phyloP scores from a whole-genome alignment of 2,888 invertebrate genomes.

The Cephus pulcher region DNA sequence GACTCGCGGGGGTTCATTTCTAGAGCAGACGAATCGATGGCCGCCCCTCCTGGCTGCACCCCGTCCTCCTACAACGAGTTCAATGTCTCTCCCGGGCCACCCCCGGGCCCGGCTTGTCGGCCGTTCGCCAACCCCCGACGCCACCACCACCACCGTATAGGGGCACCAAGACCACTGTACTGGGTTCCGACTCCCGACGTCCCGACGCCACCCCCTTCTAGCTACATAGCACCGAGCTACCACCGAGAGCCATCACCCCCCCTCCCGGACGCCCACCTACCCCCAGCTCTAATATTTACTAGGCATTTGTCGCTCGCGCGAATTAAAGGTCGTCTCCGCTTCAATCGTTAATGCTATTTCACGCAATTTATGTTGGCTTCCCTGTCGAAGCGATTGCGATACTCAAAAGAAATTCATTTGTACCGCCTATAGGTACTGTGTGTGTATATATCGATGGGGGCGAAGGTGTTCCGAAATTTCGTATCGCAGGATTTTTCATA shows the following conservation, averaged over 20 bases:
- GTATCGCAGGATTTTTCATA: too few species aligned
- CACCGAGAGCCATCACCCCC: too few species aligned
- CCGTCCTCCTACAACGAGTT: constrained; percentile 57
- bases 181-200: too few species aligned
- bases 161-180: too few species aligned
- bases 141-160: neutral
- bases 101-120: constrained; percentile 35
- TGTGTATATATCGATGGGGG: too few species aligned
- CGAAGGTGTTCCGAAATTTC: too few species aligned
- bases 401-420: too few species aligned
- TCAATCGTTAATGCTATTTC: constrained; percentile 19
- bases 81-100: constrained; percentile 62
- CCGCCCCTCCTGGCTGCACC: constrained; percentile 35
- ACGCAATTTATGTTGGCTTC: neutral
- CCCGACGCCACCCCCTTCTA: constrained; percentile 15
- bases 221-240: too few species aligned
- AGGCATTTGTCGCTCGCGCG: constrained; percentile 23
- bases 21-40: constrained; percentile 62
- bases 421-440: too few species aligned
- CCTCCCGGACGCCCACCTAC: neutral
- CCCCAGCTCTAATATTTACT: constrained; percentile 22
- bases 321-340: constrained; percentile 19
- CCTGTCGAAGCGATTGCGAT: too few species aligned
- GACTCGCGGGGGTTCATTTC: constrained; percentile 41
- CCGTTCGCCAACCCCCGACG: constrained; percentile 31